phyloP scores from a whole-genome alignment of 2,113 vertebrate species.

The Talpa occidentalis region DNA sequence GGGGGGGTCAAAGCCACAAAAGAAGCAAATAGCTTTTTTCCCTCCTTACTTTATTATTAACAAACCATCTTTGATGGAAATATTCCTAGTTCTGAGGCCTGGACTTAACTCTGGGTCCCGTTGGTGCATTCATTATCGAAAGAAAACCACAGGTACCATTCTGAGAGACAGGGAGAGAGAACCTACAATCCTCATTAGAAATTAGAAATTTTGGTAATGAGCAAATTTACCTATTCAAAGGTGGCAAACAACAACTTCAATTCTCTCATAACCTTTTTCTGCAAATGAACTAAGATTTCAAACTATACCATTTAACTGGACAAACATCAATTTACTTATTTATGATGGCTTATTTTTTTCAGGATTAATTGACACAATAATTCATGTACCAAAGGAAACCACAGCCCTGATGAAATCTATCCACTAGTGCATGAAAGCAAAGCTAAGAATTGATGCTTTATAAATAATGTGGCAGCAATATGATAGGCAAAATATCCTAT shows the following conservation, averaged over 20 bases:
- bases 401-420: conserved; percentile 60
- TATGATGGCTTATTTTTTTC: conserved; percentile 14
- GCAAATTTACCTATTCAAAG: conserved; percentile 73
- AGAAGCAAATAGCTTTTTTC: conserved; percentile 88
- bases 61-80: conserved; percentile 90
- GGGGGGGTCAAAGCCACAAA: conserved; percentile 89
- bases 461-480: conserved; percentile 37
- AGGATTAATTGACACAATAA: conserved; percentile 62
- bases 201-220: conserved; percentile 73
- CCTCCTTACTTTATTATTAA: conserved; percentile 88
- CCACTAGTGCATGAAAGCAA: conserved; percentile 50
- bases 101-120: conserved; percentile 86
- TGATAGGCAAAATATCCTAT: conserved; percentile 22
- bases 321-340: conserved; percentile 51
- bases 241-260: conserved; percentile 53
- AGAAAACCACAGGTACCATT: conserved; percentile 66
- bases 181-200: conserved; percentile 82
- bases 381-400: conserved; percentile 63
- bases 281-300: conserved; percentile 29
- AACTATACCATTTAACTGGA: neutral
- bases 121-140: conserved; percentile 89
- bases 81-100: conserved; percentile 86
- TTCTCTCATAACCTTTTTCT: conserved; percentile 47
- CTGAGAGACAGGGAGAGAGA: conserved; percentile 42
- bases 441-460: conserved; percentile 30